Conservation (phyloP, 2,888 invertebrate species). For the Adelphocoris suturalis region DNA sequence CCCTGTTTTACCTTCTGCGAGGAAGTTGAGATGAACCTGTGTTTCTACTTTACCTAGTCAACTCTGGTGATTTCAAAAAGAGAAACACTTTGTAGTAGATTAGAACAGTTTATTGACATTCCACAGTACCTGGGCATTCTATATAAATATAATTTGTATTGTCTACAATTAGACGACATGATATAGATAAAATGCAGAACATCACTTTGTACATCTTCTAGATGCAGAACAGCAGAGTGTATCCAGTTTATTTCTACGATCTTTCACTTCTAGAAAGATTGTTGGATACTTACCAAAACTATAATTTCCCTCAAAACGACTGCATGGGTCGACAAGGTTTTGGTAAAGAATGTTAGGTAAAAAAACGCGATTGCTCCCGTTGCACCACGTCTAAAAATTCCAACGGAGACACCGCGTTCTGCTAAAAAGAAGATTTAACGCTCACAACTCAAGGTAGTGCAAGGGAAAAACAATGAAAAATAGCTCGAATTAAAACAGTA, state of each 20-base stretch:
- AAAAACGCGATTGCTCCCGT: background rate
- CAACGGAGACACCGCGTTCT: background rate
- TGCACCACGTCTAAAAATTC: background rate
- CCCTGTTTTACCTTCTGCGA: too few relatives aligned
- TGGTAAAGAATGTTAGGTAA: background rate
- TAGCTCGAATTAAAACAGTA: background rate
- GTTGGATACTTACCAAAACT: background rate
- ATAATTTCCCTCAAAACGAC: background rate
- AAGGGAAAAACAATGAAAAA: background rate
- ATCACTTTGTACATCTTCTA: too few relatives aligned
- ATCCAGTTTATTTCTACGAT: background rate
- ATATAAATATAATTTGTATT: too few relatives aligned
- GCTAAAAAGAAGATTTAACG: background rate
- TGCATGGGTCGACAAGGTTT: background rate
- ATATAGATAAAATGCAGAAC: too few relatives aligned
- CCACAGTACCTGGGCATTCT: too few relatives aligned
- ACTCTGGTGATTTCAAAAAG: too few relatives aligned
- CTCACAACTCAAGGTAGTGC: background rate
- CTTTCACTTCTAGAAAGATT: background rate
- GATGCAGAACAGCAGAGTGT: too few relatives aligned
- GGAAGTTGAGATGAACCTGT: too few relatives aligned
- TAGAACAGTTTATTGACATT: too few relatives aligned
- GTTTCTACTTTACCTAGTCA: too few relatives aligned
- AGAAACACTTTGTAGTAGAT: too few relatives aligned
- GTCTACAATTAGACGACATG: too few relatives aligned